Evolutionary conservation across 1,140 invertebrate genomes (phyloP), one percentile per base, ranked within the genome.

Genomic region (Drosophila insularis): DNA sequence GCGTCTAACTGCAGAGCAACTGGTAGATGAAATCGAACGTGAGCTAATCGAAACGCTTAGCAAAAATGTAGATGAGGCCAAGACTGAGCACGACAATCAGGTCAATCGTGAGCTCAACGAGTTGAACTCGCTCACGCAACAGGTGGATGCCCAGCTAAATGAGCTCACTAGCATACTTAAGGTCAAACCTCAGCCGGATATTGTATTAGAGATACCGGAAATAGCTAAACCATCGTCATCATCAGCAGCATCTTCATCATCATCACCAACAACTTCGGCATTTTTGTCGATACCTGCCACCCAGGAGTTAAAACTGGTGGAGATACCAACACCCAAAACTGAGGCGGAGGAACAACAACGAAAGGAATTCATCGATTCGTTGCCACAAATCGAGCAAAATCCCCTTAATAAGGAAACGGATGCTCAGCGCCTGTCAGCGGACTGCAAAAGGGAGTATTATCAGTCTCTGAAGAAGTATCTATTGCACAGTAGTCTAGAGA

Each of bases 381-480:
- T 91, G 67, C 90, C 90, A 27, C 90, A 87, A 31, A 78, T 91
- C 23, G 73, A 82, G 32, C 77, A 89, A 19, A 53, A 73, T 67
- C 79, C 71, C 13, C 56, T 78, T 54, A 43, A 19, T 63, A 40
- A 53, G 17, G 86, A 90, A 40, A 78, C 81, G 4, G 90, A 91
- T 63, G 82, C 84, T 37, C 73, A 84, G 50, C 78, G 74, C 40
- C 74, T 91, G n/a, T 91, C 89, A 8, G 87, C 82, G 6, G 89
- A 91, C 66, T 91, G 91, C 58, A 91, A 92, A 69, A 78, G 90
- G 6, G 91, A 91, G 62, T 91, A 91, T 63, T 91, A 92, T 63
- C 90, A 91, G 61, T 91, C 89, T n/a, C 71, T 92, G 13, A 89
- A 90, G 70, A 90, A 92, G 65, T 92, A 91, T 72, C 67, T 91